Conservation (phyloP, 2,888 invertebrate genomes). For the Octonoba sinensis region DNA sequence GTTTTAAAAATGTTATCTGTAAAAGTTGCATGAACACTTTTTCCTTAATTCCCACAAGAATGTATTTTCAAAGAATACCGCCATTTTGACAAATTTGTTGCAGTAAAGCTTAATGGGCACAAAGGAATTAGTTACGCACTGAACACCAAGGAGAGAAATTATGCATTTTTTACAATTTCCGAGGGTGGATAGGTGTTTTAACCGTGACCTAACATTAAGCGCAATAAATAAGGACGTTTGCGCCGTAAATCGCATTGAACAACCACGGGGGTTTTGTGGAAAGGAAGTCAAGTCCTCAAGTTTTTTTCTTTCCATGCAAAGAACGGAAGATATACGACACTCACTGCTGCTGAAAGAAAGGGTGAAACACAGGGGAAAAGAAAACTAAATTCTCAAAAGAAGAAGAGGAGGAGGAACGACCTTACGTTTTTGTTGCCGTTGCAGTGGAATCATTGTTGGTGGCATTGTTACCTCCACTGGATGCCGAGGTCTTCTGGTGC, state of each 20-base stretch:
- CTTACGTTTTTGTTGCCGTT: conserved; percentile 63
- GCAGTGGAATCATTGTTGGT: conserved; percentile 63
- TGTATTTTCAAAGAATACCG: no score
- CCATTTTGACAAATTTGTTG: no score
- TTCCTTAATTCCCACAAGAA: no score
- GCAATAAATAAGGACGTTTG: no score
- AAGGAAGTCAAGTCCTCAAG: conserved; percentile 24
- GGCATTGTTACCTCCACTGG: conserved; percentile 61
- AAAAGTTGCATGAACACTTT: no score
- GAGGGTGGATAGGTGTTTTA: no score
- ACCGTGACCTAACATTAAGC: no score
- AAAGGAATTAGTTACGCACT: no score
- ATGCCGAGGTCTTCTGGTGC: conserved; percentile 54
- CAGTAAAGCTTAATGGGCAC: no score
- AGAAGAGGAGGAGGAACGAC: conserved; percentile 54
- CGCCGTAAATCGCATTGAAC: conserved; percentile 11
- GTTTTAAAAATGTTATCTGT: no score
- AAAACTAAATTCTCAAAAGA: conserved; percentile 6
- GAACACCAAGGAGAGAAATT: no score
- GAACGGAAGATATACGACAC: conserved; percentile 51
- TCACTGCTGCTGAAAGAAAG: conserved; percentile 50
- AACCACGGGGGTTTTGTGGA: conserved; percentile 28
- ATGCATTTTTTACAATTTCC: no score
- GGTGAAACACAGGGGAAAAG: neutral
- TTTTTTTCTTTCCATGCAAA: conserved; percentile 32